Percentiles rank a stretch among this genome's conserved stretches.
These are phyloP conservation scores for Spisula subtruncata DNA, from an alignment of 2,888 invertebrate species.

Conservation along the genomic window DNA sequence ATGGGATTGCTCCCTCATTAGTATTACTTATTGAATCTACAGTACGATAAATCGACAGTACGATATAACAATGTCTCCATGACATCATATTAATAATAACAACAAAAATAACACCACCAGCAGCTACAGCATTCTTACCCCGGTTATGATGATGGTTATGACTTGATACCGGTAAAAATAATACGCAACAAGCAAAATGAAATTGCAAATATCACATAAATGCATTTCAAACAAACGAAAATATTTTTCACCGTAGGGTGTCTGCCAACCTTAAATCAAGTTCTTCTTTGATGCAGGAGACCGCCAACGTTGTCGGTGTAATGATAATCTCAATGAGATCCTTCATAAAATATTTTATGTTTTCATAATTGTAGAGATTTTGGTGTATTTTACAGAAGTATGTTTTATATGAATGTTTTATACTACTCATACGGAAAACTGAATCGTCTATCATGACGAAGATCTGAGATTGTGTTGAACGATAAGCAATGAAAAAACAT, in stretches of 20 bases:
- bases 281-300: conserved; percentile 37
- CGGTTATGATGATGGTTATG: too few species aligned
- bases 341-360: conserved; percentile 39
- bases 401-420: conserved; percentile 32
- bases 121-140: too few species aligned
- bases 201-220: too few species aligned
- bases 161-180: too few species aligned
- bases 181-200: too few species aligned
- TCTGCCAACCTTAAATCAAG: conserved; percentile 23
- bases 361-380: conserved; percentile 38
- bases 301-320: conserved; percentile 50
- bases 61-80: too few species aligned
- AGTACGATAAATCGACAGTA: too few species aligned
- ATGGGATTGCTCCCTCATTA: too few species aligned
- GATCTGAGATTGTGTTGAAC: conserved; percentile 4
- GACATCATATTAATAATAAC: too few species aligned
- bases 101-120: too few species aligned
- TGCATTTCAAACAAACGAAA: conserved; percentile 24
- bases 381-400: conserved; percentile 45
- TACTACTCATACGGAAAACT: conserved; percentile 31
- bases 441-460: conserved; percentile 26
- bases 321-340: conserved; percentile 44
- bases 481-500: conserved; percentile 18
- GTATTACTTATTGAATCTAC: too few species aligned
- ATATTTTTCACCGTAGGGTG: conserved; percentile 23